Evolutionary conservation across 2,888 invertebrate genomes (phyloP).

Genomic region (Cryptosula pallasiana): DNA sequence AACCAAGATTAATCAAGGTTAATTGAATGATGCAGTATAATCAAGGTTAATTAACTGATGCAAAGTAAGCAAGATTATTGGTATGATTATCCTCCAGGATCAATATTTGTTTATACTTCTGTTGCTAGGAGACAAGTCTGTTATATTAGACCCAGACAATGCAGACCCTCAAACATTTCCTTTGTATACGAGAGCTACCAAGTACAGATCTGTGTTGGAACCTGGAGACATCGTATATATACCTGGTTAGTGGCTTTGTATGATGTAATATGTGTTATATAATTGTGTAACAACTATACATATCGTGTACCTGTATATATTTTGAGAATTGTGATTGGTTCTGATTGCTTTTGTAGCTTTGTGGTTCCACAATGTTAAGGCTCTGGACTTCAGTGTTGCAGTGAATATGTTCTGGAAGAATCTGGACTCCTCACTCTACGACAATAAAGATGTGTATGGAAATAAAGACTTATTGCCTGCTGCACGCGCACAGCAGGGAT

Average conservation of each 20-base stretch:
- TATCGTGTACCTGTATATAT: too few relatives aligned
- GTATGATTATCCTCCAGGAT: too few relatives aligned
- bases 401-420: slow-evolving; percentile 60
- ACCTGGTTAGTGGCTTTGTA: slow-evolving; percentile 54
- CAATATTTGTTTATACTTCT: too few relatives aligned
- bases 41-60: too few relatives aligned
- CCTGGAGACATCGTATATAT: slow-evolving; percentile 59
- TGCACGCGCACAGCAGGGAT: slow-evolving; percentile 51
- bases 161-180: slow-evolving; percentile 55
- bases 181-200: slow-evolving; percentile 50
- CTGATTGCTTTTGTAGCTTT: slow-evolving; percentile 55
- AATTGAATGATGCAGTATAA: too few relatives aligned
- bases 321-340: too few relatives aligned
- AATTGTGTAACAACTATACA: too few relatives aligned
- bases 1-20: too few relatives aligned
- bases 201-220: slow-evolving; percentile 52
- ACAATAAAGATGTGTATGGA: slow-evolving; percentile 58
- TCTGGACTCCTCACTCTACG: slow-evolving; percentile 53
- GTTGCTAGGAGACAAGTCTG: slow-evolving; percentile 56
- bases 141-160: slow-evolving; percentile 56
- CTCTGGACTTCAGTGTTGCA: slow-evolving; percentile 56
- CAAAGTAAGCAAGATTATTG: too few relatives aligned
- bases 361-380: slow-evolving; percentile 60
- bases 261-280: too few relatives aligned
- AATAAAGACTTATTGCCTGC: slow-evolving; percentile 58